These are phyloP conservation scores for Scaptomyza parva DNA, from an alignment of 2,888 invertebrate species.

Conservation along the genomic window DNA sequence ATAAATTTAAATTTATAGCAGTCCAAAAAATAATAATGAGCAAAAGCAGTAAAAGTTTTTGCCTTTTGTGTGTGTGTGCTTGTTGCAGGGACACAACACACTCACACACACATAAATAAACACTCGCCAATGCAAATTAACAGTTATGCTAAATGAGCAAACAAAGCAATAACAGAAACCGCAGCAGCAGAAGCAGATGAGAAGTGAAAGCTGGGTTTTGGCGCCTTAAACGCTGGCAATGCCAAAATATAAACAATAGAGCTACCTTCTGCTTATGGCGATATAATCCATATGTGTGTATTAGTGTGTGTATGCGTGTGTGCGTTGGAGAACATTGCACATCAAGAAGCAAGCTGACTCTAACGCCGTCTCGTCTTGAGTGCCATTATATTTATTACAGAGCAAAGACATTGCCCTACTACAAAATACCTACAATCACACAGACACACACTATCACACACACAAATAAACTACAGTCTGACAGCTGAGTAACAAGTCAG, in stretches of 20 bases:
- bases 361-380: background rate
- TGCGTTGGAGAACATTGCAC: slow-evolving; percentile 23
- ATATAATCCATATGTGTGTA: background rate
- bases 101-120: slow-evolving; percentile 13
- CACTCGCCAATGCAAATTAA: slow-evolving; percentile 51
- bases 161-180: slow-evolving; percentile 34
- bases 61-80: slow-evolving; percentile 14
- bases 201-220: slow-evolving; percentile 49
- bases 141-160: slow-evolving; percentile 63
- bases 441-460: slow-evolving; percentile 1
- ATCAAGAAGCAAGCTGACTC: slow-evolving; percentile 9
- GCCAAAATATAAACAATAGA: slow-evolving; percentile 46
- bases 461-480: slow-evolving; percentile 1
- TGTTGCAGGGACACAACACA: background rate
- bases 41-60: slow-evolving; percentile 61
- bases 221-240: slow-evolving; percentile 42
- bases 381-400: slow-evolving; percentile 62
- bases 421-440: slow-evolving; percentile 15
- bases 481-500: slow-evolving; percentile 59
- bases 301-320: slow-evolving; percentile 7
- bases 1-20: slow-evolving; percentile 70
- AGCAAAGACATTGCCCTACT: slow-evolving; percentile 46
- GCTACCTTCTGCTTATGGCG: slow-evolving; percentile 58
- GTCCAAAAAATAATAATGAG: slow-evolving; percentile 64
- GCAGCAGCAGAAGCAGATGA: slow-evolving; percentile 15